Conservation (phyloP, 2,797 vertebrate genomes). For the Tadarida brasiliensis region DNA sequence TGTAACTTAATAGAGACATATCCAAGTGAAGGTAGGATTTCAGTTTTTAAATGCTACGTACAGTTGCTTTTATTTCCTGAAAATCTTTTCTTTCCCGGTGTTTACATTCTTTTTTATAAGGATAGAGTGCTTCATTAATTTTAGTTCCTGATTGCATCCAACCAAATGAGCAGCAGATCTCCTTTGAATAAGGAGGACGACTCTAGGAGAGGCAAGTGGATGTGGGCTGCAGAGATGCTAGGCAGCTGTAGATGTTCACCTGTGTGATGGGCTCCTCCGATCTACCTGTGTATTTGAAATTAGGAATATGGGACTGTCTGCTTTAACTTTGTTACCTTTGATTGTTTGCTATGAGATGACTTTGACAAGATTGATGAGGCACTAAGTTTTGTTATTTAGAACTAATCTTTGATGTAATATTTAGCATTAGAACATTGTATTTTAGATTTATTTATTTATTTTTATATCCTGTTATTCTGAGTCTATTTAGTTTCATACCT, state of each 20-base stretch:
- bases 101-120: slow-evolving; percentile 44
- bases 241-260: neutral
- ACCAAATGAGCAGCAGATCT: neutral
- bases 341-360: slow-evolving; percentile 15
- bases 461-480: neutral
- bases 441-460: slow-evolving; percentile 5
- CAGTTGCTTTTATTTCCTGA: slow-evolving; percentile 31
- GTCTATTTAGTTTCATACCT: slow-evolving; percentile 26
- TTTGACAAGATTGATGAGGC: neutral
- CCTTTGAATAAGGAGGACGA: neutral
- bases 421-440: neutral
- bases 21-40: slow-evolving; percentile 52
- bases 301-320: neutral
- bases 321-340: slow-evolving; percentile 40
- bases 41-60: slow-evolving; percentile 44
- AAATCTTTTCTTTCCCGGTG: neutral
- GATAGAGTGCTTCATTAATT: neutral
- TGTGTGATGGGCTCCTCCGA: neutral
- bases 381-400: slow-evolving; percentile 20
- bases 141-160: neutral
- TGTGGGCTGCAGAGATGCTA: neutral
- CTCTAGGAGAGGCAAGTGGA: neutral
- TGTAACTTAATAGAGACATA: slow-evolving; percentile 54
- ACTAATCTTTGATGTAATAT: slow-evolving; percentile 24
- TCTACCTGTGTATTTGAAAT: neutral